Percentiles rank a stretch among this genome's conserved stretches.
Conservation (phyloP, 2,888 invertebrate genomes). For the Tetragonula carbonaria region DNA sequence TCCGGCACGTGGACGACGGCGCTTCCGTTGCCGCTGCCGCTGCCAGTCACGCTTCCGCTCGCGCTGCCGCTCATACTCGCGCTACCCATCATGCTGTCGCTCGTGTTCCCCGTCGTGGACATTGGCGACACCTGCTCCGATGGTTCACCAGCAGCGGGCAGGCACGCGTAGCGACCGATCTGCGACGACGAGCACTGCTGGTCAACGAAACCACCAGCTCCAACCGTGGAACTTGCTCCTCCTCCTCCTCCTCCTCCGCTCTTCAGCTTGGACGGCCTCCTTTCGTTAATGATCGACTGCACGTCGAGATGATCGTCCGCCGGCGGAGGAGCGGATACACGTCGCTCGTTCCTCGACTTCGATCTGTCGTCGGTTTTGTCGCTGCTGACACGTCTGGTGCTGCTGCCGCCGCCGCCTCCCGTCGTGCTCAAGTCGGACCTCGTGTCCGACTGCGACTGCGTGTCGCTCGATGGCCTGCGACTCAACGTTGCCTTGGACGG, state of each 20-base stretch:
- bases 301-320: conserved; percentile 78
- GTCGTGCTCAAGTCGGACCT: conserved; percentile 35
- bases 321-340: conserved; percentile 46
- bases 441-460: conserved; percentile 63
- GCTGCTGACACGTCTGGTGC: conserved; percentile 31
- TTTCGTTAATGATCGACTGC: conserved; percentile 82
- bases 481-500: conserved; percentile 67
- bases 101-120: conserved; percentile 40
- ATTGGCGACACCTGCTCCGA: conserved; percentile 44
- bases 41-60: conserved; percentile 25
- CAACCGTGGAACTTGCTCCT: too few species aligned
- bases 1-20: conserved; percentile 51
- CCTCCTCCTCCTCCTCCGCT: conserved; percentile 29
- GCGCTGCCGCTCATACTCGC: conserved; percentile 41
- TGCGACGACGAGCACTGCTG: too few species aligned
- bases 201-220: too few species aligned
- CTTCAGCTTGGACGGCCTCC: conserved; percentile 80
- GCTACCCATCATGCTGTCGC: conserved; percentile 42
- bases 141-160: background rate
- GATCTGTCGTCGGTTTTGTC: conserved; percentile 36
- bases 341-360: conserved; percentile 61
- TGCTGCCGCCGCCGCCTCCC: background rate
- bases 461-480: conserved; percentile 59
- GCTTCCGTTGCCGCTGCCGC: conserved; percentile 24
- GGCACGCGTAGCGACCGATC: too few species aligned